Base-by-base conservation (phyloP, 2,113 vertebrate species). In the Herpailurus yagouaroundi region DNA sequence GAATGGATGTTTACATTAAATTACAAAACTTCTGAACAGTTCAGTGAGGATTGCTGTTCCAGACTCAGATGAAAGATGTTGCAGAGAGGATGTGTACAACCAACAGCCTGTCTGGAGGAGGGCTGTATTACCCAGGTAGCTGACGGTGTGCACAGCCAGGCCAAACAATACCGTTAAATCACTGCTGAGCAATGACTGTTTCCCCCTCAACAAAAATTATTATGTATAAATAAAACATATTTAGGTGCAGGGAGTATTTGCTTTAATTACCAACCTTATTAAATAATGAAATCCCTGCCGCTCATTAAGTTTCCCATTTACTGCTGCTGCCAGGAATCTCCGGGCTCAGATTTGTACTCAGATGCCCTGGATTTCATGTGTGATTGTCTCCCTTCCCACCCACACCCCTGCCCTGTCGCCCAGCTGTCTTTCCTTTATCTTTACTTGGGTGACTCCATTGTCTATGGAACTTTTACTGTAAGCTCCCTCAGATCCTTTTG, bases 221-320 rank as follows among this genome's bases (percentile, higher is more conserved):
- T 71, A 38, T 96, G 96, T 97, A 93, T 89, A 97, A 96, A 94
- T 85, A 85, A 90, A 90, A 96, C 41, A n/a, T 95, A 73, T 96
- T 97, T 96, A 80, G 76, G 38, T 92, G 16, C 55, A 76, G 7
- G 45, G n/a, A 85, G 18, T 68, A 52, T 95, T 97, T 93, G 69
- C 55, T 88, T 91, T 96, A 81, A 95, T 94, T 93, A 81, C 31
- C 45, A 90, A 36, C 29, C 90, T 92, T 91, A 95, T 85, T 81
- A 95, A 96, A 93, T 73, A 89, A 45, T 33, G 41, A 60, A 96
- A 94, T 66, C 92, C 45, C 11, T 84, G n/a, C n/a, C 87, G 52
- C 69, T 91, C 83, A 81, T 92, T 90, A 93, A 64, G 21, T 79
- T 93, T 92, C 64, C 66, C 14, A 0, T 92, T 71, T 95, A 11